Base-by-base conservation (phyloP, 2,113 vertebrate species). In the Manacus vitellinus region DNA sequence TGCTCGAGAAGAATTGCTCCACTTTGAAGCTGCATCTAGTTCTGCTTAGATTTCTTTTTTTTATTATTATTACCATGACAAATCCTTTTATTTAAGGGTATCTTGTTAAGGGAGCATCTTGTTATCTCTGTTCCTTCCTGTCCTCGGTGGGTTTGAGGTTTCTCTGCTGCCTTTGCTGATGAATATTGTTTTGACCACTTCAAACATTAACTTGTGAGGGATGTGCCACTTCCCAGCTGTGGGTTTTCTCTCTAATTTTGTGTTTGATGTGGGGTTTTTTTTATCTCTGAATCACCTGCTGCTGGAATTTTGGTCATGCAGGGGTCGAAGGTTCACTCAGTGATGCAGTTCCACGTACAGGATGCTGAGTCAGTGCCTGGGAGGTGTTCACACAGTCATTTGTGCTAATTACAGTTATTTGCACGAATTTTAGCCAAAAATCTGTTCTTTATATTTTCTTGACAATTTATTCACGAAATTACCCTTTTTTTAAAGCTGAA, bases 41-140 rank as follows among this genome's bases (percentile, higher is more conserved):
- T 79, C 71, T 87, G 56, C 47, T 63, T 52, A 44, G 70, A 21
- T 35, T 81, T 65, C 35, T 85, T 51, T 51, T 79, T 85, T 39
- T 39, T 39, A 37, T 39, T 41, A 41, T 66, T 92, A 81, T 92
- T 91, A 67, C 68, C 11, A 2, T 49, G 79, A 79, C 79, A 90
- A 88, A 95, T 90, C 51, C 71, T 73, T 84, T 89, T 77, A 71
- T 86, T 92, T 74, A 88, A 77, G 3, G 6, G 59, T 39, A 62
- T 88, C 91, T 77, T 70, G 35, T 89, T 89, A 94, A 78, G 85
- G 56, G 17, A 91, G 35, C 62, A 28, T 35, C 62, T 92, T 67
- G 62, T 91, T 95, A 30, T 67, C 85, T 93, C 66, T 19, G 22
- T 21, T 62, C 17, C 67, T 56, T 37, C 12, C 0, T 14, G 52